phyloP scores from a whole-genome alignment of 2,797 vertebrate species.

The Myotis planiceps region DNA sequence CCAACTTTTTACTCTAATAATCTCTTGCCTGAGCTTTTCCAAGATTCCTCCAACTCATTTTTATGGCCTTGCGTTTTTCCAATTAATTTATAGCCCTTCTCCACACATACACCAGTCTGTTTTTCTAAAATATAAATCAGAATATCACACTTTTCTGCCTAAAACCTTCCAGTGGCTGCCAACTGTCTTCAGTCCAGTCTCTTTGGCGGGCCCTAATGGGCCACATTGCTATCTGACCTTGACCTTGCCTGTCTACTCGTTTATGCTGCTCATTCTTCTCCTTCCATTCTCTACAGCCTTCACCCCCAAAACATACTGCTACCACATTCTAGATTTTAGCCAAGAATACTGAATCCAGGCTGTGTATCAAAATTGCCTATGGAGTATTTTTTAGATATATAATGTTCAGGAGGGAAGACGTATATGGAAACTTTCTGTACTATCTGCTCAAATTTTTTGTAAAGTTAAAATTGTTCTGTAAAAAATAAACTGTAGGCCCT shows the following conservation, averaged over 20 bases:
- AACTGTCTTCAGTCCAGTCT: neutral
- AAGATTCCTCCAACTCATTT: neutral
- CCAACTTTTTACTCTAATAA: neutral
- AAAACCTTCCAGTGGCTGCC: neutral
- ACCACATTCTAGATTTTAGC: neutral
- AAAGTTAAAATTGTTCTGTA: neutral
- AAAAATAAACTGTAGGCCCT: neutral
- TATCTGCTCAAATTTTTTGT: neutral
- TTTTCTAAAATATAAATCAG: neutral
- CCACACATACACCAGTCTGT: neutral
- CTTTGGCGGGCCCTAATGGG: no score
- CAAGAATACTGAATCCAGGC: neutral
- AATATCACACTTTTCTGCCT: neutral
- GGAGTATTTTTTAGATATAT: neutral
- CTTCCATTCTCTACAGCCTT: neutral
- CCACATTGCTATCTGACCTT: fast-evolving
- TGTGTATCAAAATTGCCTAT: neutral
- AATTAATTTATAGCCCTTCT: neutral
- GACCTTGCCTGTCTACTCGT: neutral
- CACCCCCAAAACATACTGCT: neutral
- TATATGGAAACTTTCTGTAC: neutral
- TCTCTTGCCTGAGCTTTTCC: neutral
- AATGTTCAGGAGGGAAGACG: neutral
- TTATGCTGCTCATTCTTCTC: neutral
- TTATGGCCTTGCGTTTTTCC: neutral